Evolutionary conservation across 2,888 invertebrate genomes (phyloP), one percentile per base, ranked within the genome.

Genomic region (Tolmerus cingulatus): DNA sequence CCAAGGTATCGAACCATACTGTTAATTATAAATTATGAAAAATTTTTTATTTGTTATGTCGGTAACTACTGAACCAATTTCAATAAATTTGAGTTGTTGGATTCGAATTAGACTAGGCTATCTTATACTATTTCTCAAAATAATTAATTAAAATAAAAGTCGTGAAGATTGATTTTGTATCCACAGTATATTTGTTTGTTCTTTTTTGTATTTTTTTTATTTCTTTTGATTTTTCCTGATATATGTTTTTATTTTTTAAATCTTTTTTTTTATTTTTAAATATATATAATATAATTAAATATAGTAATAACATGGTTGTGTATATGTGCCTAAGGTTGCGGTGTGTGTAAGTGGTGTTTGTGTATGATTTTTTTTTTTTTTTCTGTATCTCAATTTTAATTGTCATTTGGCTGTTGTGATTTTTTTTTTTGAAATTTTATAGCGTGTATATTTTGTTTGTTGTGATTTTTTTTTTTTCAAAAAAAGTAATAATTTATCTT

Each of bases 241-340:
- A 66, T 66, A 66, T 66, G 27, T 27, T 66, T 66, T 66, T 66
- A 66, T 66, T 66, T 66, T 66, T 66, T 66, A 66, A 27, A 51
- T 51, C n/a, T 51, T 55, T 82, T 55, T 51, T 78, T 78, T 79
- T 79, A 79, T 79, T 79, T 40, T 66, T 79, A 79, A 79, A 79
- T 79, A 82, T 66, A 66, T 66, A 66, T 57, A 57, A 37, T 23
- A 30, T 82, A 82, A 66, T 82, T 82, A 82, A 82, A 82, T 82
- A 82, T 82, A 82, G 16, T 82, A 66, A 57, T 82, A 82, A 82
- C 82, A 82, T 82, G 82, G 57, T 82, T 82, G 57, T 82, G 82
- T 37, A 23, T 82, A 30, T 30, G 55, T 79, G 79, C 79, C 79
- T 51, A 51, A 55, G 79, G 79, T 30, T 79, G 51, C 12, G 23